Evolutionary conservation across 2,888 invertebrate genomes (phyloP), one percentile per base, ranked within the genome.

Genomic region (Baronia brevicornis): DNA sequence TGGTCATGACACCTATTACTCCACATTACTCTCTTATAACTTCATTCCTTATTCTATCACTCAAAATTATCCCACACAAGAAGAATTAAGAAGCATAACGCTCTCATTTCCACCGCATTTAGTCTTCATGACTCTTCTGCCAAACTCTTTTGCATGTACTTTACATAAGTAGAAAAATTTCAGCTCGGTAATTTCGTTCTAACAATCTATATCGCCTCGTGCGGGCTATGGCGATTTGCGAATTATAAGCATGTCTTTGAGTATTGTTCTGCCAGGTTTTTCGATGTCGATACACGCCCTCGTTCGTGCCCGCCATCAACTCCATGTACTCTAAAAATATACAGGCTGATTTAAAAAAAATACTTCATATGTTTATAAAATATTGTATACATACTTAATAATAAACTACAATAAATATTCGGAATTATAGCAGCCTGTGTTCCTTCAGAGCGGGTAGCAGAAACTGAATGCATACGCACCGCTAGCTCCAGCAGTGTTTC

Each of bases 201-300:
- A 12, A 15, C 38, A 24, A 7, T n/a, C 11, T 6, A 17, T 26
- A n/a, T 48, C 30, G 48, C 46, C 47, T 47, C 51, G 54, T 41
- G 54, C 52, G 47, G 51, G 48, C 42, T 39, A 51, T 53, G 66
- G 46, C 53, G 68, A 73, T 67, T 63, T 64, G 64, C 57, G 68
- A 73, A 72, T 66, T 62, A 67, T 46, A 46, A 55, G 44, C 51
- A 48, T 48, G 49, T 57, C 49, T 54, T 46, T 41, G 36, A 27
- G 38, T 50, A 51, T 54, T 66, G 59, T 62, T 25, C 39, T 39
- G 46, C 39, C 59, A 61, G 64, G 61, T 63, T 69, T 59, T 46
- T 33, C 33, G 28, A 30, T 44, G 52, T 30, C 35, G 35, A 26
- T 45, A 39, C 43, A 43, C 43, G 47, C 54, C 48, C 41, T 46